Conservation (phyloP, 92 coral and sea anemone genomes). For the Virgularia gustaviana region DNA sequence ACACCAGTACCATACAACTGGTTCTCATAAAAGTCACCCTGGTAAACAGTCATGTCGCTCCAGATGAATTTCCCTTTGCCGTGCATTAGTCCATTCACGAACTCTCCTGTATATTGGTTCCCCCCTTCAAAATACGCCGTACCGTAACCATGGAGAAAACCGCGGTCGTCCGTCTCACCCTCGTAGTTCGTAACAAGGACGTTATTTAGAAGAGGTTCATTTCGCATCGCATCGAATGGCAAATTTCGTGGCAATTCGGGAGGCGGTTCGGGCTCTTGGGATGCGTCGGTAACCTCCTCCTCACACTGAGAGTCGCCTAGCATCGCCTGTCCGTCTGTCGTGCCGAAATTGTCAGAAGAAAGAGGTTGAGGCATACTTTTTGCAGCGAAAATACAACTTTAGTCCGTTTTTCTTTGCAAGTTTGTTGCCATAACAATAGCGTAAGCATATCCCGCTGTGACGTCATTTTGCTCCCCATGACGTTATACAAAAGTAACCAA, state of each 20-base stretch:
- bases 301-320: conserved; percentile 39
- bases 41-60: conserved; percentile 75
- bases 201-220: conserved; percentile 70
- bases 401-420: not conserved
- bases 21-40: conserved; percentile 83
- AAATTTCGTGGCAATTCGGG: conserved; percentile 1
- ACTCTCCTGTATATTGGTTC: conserved; percentile 77
- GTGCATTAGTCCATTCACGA: conserved; percentile 76
- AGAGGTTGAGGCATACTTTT: conserved; percentile 20
- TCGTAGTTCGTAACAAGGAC: conserved; percentile 83
- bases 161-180: conserved; percentile 91
- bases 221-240: conserved; percentile 89
- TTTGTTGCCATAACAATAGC: conserved; percentile 25
- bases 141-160: conserved; percentile 86
- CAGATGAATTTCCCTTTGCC: conserved; percentile 86
- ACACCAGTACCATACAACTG: conserved; percentile 72
- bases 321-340: conserved; percentile 51
- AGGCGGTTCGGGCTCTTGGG: conserved; percentile 8
- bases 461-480: too few relatives aligned
- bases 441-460: conserved; percentile 5
- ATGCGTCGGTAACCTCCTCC: conserved; percentile 39
- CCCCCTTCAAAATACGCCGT: conserved; percentile 88
- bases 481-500: not conserved
- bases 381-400: conserved; percentile 3
- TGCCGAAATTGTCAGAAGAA: not conserved